phyloP scores from a whole-genome alignment of 2,888 invertebrate genomes.

The Lissocephala sabroskyi region DNA sequence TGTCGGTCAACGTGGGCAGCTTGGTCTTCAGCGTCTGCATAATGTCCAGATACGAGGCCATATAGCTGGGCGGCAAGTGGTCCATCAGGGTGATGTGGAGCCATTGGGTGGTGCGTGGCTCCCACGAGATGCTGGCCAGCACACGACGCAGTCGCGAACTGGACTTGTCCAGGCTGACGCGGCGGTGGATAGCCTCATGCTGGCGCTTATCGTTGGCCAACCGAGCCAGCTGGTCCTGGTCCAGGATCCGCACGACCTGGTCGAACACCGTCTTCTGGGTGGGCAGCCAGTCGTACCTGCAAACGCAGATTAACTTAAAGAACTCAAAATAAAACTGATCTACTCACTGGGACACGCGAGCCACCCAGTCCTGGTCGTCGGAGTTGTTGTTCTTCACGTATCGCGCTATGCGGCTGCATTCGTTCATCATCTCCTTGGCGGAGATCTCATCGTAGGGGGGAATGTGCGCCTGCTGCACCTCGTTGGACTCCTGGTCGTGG shows the following conservation, averaged over 20 bases:
- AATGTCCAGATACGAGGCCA: conserved; percentile 84
- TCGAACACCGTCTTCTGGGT: conserved; percentile 79
- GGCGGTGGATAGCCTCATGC: conserved; percentile 80
- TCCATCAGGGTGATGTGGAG: conserved; percentile 82
- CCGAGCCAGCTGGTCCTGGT: conserved; percentile 78
- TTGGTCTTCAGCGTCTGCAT: conserved; percentile 81
- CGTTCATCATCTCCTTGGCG: conserved; percentile 79
- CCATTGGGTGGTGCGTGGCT: conserved; percentile 83
- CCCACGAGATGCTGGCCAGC: conserved; percentile 83
- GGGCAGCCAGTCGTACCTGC: conserved; percentile 77
- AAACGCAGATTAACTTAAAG: too few relatives aligned
- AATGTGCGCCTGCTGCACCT: conserved; percentile 68
- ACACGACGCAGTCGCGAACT: conserved; percentile 78
- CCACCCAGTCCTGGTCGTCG: conserved; percentile 80
- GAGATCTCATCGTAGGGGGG: conserved; percentile 77
- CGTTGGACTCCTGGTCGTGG: conserved; percentile 73
- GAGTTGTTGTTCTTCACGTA: conserved; percentile 75
- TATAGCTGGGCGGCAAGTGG: conserved; percentile 77
- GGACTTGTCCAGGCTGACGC: conserved; percentile 81
- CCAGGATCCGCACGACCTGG: conserved; percentile 78
- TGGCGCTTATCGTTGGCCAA: conserved; percentile 76
- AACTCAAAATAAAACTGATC: too few relatives aligned
- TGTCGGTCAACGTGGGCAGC: conserved; percentile 81
- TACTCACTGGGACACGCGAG: conserved; percentile 77
- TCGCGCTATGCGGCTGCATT: conserved; percentile 79